These are phyloP conservation scores for Hippopotamus amphibius DNA, from an alignment of 2,113 vertebrate genomes.

Conservation along the genomic window DNA sequence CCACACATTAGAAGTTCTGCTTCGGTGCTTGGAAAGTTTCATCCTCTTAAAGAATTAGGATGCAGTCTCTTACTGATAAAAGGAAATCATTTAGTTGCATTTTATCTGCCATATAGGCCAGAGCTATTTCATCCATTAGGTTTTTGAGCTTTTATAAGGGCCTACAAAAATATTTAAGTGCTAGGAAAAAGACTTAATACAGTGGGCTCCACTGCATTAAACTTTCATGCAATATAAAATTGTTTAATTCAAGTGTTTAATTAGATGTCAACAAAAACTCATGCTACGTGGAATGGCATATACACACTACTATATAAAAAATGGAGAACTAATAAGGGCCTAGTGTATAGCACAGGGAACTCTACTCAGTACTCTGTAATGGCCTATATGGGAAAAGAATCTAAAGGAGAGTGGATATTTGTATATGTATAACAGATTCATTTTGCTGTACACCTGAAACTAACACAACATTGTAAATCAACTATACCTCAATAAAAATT, in stretches of 20 bases:
- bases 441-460: neutral
- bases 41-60: neutral
- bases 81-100: neutral
- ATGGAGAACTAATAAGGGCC: neutral
- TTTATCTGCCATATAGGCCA: fast-evolving
- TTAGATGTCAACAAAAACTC: neutral
- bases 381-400: neutral
- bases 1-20: fast-evolving
- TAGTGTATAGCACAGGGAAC: neutral
- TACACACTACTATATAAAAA: no score
- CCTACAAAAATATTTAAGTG: neutral
- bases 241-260: neutral
- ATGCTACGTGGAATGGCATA: neutral
- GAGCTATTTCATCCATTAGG: neutral
- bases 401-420: neutral
- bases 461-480: neutral
- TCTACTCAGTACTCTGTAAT: neutral
- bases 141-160: neutral
- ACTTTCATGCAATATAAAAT: neutral
- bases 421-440: neutral
- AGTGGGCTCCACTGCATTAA: no score
- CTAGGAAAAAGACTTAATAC: neutral
- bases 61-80: neutral
- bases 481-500: neutral
- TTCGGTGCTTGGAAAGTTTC: no score